Base-by-base conservation (phyloP, 2,113 vertebrate genomes). In the Carassius gibelio region DNA sequence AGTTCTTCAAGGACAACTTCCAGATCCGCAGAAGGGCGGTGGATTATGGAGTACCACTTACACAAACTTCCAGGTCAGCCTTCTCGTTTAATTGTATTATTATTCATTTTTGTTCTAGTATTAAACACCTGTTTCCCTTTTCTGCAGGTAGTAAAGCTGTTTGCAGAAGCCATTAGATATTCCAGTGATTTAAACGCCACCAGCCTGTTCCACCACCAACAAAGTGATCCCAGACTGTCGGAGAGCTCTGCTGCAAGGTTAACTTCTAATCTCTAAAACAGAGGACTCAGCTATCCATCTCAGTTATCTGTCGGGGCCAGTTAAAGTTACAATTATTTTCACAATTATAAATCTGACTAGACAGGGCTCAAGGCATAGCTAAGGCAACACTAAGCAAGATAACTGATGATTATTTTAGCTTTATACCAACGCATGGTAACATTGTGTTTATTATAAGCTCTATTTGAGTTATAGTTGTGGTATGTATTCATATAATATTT, bases 131-230 rank as follows among this genome's bases (percentile, higher is more conserved):
- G 8, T 77, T 26, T 30, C 2, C 62, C 36, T 64, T 55, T 57
- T 50, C 42, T 6, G 15, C 75, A 95, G 94, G 93, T 95, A 81
- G 93, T 93, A 66, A 95, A 95, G 88, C 92, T 99, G 91, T 98
- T 99, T 92, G 97, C 95, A 0, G 96, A 99, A 92, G 96, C 96
- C 55, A 90, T 98, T 74, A 89, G 94, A 88, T 92, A 95, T 83
- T 93, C 96, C 6, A 94, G 94, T 38, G 94, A 94, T 8, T 90
- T 98, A 75, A 97, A 98, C 91, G 93, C 94, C 38, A 96, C 92
- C 91, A 99, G 96, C 93, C 96, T 99, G 79, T 99, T 99, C 93
- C 97, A 98, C 92, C 99, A 97, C 92, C 93, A 96, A 84, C 92
- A 96, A 83, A 92, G 88, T 90, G 81, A 30, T 3, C 23, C 26